Conservation (phyloP, 2,888 invertebrate genomes). For the Epistrophe eligans region DNA sequence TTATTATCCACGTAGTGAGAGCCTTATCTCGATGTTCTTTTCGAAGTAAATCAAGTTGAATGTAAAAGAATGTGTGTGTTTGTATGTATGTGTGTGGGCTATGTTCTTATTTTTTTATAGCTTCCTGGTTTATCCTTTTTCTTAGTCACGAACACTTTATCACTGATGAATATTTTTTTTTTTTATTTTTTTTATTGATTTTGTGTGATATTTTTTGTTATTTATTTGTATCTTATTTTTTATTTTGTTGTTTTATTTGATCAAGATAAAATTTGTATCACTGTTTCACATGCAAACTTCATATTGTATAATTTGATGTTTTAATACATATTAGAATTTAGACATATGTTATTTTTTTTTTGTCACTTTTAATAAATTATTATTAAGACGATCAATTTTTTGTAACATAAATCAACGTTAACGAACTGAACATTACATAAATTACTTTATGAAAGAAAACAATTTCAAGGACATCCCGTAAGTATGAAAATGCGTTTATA, state of each 20-base stretch:
- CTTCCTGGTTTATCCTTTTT: slow-evolving; percentile 44
- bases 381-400: neutral
- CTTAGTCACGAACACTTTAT: slow-evolving; percentile 50
- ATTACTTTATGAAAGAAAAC: slow-evolving; percentile 6
- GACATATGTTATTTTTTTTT: neutral
- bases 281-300: slow-evolving; percentile 51
- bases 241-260: neutral
- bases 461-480: slow-evolving; percentile 23
- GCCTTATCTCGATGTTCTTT: slow-evolving; percentile 51
- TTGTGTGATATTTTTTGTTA: slow-evolving; percentile 9
- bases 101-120: slow-evolving; percentile 17
- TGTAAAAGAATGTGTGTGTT: slow-evolving; percentile 15
- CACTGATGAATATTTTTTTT: slow-evolving; percentile 13
- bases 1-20: slow-evolving; percentile 57
- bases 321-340: neutral
- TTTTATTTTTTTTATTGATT: slow-evolving; percentile 7
- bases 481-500: neutral
- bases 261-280: slow-evolving; percentile 23
- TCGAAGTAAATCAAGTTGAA: slow-evolving; percentile 38
- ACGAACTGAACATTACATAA: neutral
- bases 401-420: neutral
- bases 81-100: no score
- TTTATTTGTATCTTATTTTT: slow-evolving; percentile 6
- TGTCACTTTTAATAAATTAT: neutral
- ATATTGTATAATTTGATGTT: slow-evolving; percentile 17